Evolutionary conservation across 2,797 vertebrate genomes (phyloP), one percentile per base, ranked within the genome.

Genomic region (Pempheris klunzingeri): DNA sequence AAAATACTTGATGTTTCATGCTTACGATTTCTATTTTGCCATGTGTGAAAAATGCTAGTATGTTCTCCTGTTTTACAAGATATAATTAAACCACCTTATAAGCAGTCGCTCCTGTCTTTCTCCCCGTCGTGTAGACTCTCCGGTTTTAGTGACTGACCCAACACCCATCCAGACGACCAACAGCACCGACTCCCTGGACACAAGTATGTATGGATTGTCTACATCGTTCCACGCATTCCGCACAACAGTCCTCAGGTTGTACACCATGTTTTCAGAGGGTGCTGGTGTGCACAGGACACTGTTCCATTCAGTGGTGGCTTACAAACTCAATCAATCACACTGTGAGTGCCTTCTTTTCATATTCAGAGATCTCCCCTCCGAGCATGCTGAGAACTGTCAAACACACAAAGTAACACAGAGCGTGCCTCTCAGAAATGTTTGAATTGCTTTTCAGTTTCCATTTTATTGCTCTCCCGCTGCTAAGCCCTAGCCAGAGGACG

Each of bases 121-220:
- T 63, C 26, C 60, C 2, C 34, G 7, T 43, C 58, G 43, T 81
- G 22, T 69, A 94, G 94, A 91, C 80, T 83, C 86, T 60, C 44
- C 78, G 28, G 74, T 82, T 9, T 61, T 91, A 47, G 88, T 84
- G 38, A 94, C 92, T 9, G 89, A 92, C 24, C 72, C 77, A 15
- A 82, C 86, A 28, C 85, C 88, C 22, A 58, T 77, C n/a, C 85
- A 87, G 49, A 83, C 65, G 7, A 85, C 90, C 74, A 96, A 94
- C 87, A 84, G 84, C 81, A 95, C 92, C 0, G 92, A 95, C 49
- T 87, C 91, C 63, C 87, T 96, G 52, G 90, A 92, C 78, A 90
- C 95, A 93, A 96, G 96, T 97, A 85, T 78, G 95, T 90, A 46
- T 65, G 7, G 15, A 12, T 49, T 26, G 9, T 20, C 4, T 64